These are phyloP conservation scores for Octomys mimax DNA, from an alignment of 2,797 vertebrate genomes.

Conservation along the genomic window DNA sequence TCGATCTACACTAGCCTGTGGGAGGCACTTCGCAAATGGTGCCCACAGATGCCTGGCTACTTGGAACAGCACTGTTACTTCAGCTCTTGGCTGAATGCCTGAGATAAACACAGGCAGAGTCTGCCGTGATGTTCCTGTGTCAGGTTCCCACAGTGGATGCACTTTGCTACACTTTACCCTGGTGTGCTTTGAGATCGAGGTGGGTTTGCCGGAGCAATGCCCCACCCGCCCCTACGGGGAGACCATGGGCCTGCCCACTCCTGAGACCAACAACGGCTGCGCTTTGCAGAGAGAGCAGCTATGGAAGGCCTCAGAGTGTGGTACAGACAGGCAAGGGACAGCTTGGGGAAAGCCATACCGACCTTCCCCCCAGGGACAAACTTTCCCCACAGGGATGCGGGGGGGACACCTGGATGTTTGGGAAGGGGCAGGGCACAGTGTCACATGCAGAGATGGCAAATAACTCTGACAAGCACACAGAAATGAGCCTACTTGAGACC, in stretches of 20 bases:
- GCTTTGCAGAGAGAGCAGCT: not conserved
- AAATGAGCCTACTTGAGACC: not conserved
- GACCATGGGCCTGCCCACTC: not conserved
- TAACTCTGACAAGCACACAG: not conserved
- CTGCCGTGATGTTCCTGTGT: no score
- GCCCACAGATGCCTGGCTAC: not conserved
- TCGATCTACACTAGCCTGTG: not conserved
- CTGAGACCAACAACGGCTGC: not conserved
- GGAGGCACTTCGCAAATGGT: not conserved
- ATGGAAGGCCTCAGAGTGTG: not conserved
- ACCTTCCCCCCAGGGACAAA: not conserved
- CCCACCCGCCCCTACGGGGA: not conserved
- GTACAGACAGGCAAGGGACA: not conserved
- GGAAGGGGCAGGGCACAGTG: no score
- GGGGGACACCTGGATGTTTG: no score
- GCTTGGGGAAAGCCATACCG: not conserved
- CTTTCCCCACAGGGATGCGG: not conserved
- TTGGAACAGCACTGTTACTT: not conserved
- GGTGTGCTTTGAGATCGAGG: not conserved
- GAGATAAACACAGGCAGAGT: no score
- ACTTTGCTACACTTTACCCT: not conserved
- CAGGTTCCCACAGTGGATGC: no score
- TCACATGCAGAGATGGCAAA: not conserved
- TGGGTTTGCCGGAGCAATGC: not conserved
- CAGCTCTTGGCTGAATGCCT: no score